Evolutionary conservation across 2,797 vertebrate species (phyloP).

Genomic region (Odontamblyopus rebecca): DNA sequence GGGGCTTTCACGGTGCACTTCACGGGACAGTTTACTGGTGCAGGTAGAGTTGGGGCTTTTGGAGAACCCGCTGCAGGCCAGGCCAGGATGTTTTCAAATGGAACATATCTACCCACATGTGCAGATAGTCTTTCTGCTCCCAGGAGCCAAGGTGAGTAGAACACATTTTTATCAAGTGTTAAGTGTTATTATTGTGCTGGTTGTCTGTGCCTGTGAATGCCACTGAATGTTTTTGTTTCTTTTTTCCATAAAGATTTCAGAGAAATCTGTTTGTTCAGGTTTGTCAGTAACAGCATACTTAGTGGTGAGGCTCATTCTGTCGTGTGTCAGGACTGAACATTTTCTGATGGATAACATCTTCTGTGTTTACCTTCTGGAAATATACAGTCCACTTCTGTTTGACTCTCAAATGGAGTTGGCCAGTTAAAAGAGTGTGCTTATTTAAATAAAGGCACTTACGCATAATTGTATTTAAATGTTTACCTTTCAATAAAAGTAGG

Average conservation of each 20-base stretch:
- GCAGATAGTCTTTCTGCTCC: constrained; percentile 84
- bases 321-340: constrained; percentile 44
- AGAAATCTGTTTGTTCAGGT: constrained; percentile 13
- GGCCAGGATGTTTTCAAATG: constrained; percentile 87
- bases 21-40: constrained; percentile 92
- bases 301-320: constrained; percentile 47
- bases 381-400: not conserved
- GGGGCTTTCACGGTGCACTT: constrained; percentile 98
- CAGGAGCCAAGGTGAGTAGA: constrained; percentile 88
- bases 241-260: constrained; percentile 8
- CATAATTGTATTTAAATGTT: not conserved
- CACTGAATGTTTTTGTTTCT: not conserved
- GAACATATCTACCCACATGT: constrained; percentile 88
- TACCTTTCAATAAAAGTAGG: not conserved
- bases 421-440: not conserved
- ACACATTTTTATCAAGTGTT: not conserved
- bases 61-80: constrained; percentile 83
- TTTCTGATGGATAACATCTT: constrained; percentile 29
- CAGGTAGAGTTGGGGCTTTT: constrained; percentile 89
- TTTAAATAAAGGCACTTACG: not conserved
- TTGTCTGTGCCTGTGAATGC: not conserved
- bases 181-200: not conserved
- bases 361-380: not conserved
- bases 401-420: not conserved
- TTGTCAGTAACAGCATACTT: constrained; percentile 38